phyloP scores from a whole-genome alignment of 2,888 invertebrate genomes.

The Nephrocerus scutellatus region DNA sequence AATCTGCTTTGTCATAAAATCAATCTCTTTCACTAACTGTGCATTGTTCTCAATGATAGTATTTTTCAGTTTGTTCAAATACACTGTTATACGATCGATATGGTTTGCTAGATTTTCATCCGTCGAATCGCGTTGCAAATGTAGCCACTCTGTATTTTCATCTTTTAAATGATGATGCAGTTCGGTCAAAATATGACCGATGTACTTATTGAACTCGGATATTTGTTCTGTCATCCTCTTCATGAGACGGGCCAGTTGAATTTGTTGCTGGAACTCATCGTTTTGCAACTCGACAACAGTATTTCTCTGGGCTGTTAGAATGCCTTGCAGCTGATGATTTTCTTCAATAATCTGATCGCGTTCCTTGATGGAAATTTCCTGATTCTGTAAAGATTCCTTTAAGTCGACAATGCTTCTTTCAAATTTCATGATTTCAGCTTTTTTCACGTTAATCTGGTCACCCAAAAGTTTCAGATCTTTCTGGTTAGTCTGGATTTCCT shows the following conservation, averaged over 20 bases:
- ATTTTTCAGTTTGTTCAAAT: too few relatives aligned
- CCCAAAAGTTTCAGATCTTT: slow-evolving; percentile 14
- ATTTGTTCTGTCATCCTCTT: slow-evolving; percentile 33
- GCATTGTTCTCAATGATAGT: too few relatives aligned
- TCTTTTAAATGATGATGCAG: slow-evolving; percentile 25
- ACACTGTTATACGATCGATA: slow-evolving; percentile 6
- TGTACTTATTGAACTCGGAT: slow-evolving; percentile 26
- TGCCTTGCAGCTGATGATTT: slow-evolving; percentile 27
- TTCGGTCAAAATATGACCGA: slow-evolving; percentile 26
- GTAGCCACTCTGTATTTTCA: slow-evolving; percentile 15
- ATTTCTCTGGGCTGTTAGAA: slow-evolving; percentile 29
- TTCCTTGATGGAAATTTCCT: slow-evolving; percentile 24
- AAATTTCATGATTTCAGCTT: slow-evolving; percentile 7
- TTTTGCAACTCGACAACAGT: slow-evolving; percentile 29
- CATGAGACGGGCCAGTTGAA: slow-evolving; percentile 31
- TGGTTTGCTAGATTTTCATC: slow-evolving; percentile 1
- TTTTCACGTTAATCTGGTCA: slow-evolving; percentile 1
- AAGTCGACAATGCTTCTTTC: slow-evolving; percentile 11
- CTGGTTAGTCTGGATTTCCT: slow-evolving; percentile 10
- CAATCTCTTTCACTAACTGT: too few relatives aligned
- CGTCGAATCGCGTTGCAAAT: slow-evolving; percentile 15
- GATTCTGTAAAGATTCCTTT: slow-evolving; percentile 21
- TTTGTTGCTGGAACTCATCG: slow-evolving; percentile 32
- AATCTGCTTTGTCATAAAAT: too few relatives aligned
- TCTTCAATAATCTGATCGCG: slow-evolving; percentile 29